These are phyloP conservation scores for Samia ricini DNA, from an alignment of 1,140 invertebrate genomes.

Conservation along the genomic window DNA sequence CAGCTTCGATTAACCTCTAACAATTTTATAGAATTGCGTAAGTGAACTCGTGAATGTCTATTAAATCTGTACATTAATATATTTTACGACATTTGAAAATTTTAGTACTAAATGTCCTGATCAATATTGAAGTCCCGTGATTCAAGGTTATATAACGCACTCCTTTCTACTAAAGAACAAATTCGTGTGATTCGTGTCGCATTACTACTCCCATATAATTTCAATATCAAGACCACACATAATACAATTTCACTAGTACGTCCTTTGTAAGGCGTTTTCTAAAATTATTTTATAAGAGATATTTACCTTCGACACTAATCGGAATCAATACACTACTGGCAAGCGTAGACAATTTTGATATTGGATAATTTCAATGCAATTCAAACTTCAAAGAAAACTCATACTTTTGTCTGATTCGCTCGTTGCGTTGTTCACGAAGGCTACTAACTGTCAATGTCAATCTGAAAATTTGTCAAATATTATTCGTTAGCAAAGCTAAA, in stretches of 20 bases:
- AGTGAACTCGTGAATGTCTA: constrained; percentile 6
- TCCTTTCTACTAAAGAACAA: constrained; percentile 40
- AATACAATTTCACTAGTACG: background rate
- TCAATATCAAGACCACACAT: constrained; percentile 25
- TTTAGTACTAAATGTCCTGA: constrained; percentile 34
- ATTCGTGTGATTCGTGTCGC: constrained; percentile 14
- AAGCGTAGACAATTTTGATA: constrained; percentile 58
- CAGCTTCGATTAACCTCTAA: constrained; percentile 5
- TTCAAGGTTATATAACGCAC: constrained; percentile 75
- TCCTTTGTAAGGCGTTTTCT: constrained; percentile 15
- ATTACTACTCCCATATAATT: constrained; percentile 1
- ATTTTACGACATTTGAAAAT: constrained; percentile 21
- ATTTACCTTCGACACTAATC: constrained; percentile 62
- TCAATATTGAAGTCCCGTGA: constrained; percentile 69
- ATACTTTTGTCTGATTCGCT: constrained; percentile 39
- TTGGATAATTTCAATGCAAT: constrained; percentile 28
- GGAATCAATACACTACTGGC: constrained; percentile 35
- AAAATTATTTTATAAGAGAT: constrained; percentile 29
- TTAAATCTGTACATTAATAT: constrained; percentile 7
- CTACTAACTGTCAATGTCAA: constrained; percentile 21
- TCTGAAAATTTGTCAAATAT: too few species aligned
- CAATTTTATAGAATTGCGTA: constrained; percentile 1
- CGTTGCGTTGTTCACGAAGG: constrained; percentile 27
- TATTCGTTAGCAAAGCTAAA: too few species aligned
- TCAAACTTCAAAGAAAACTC: constrained; percentile 37